These are phyloP conservation scores for Bradypus variegatus DNA, from an alignment of 2,797 vertebrate species.

Conservation along the genomic window DNA sequence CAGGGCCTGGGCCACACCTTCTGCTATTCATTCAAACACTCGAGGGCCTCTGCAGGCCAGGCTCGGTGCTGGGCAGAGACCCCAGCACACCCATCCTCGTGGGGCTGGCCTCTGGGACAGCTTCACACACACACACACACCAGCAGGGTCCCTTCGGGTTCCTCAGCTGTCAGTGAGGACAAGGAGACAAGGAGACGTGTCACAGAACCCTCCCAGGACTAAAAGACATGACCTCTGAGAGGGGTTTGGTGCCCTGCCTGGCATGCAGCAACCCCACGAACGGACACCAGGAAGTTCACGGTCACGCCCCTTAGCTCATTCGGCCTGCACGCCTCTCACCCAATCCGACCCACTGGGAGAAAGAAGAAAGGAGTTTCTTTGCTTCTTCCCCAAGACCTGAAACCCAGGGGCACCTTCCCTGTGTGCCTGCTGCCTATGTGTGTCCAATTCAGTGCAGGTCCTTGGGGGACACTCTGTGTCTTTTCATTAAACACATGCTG, in stretches of 20 bases:
- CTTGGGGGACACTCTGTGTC: not conserved
- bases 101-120: not conserved
- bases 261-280: fast-evolving
- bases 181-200: not conserved
- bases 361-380: not conserved
- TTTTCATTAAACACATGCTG: not conserved
- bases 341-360: not conserved
- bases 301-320: fast-evolving
- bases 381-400: not conserved
- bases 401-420: not conserved
- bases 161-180: not conserved
- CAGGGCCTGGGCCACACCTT: not conserved
- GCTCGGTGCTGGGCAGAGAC: not conserved
- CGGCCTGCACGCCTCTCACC: not conserved
- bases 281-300: fast-evolving
- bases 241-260: not conserved
- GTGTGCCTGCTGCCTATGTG: fast-evolving
- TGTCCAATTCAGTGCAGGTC: not conserved
- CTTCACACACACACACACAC: not conserved
- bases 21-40: not conserved
- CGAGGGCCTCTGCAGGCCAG: fast-evolving
- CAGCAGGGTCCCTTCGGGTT: not conserved
- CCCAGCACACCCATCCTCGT: not conserved
- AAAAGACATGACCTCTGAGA: fast-evolving
- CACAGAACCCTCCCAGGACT: not conserved